Base-by-base conservation (phyloP, 2,113 vertebrate genomes). In the Oncorhynchus kisutch region DNA sequence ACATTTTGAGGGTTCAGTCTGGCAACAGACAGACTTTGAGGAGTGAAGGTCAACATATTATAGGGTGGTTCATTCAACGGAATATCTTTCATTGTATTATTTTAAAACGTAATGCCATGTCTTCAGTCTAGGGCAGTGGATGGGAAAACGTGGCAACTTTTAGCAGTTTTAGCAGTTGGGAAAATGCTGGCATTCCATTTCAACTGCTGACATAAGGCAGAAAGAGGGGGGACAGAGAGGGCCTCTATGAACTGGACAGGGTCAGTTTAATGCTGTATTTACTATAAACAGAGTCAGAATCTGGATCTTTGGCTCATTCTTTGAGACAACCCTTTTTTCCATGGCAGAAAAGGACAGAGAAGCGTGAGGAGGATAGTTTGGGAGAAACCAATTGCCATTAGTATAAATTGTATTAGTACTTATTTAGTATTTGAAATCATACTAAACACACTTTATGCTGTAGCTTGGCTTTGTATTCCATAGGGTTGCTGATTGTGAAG, bases 401-500 rank as follows among this genome's bases (percentile, higher is more conserved):
- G 25, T 68, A 11, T 34, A 34, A 68, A 68, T 68, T 13, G 31
- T 34, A 68, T 18, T 18, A 8, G 27, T 39, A 29, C 29, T 12
- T 12, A 18, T n/a, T 3, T 6, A 2, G n/a, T 68, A 16, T 67
- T 18, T 34, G 20, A 13, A 68, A 72, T 71, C 67, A 24, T 24
- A 27, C 27, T 29, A 7, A 29, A 29, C 29, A 14, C 12, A 67
- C 24, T 67, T 29, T n/a, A 65, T 48, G 22, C 62, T 39, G n/a
- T 64, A n/a, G 39, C 65, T 70, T 49, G 12, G 49, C 71, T 84
- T 82, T 89, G 70, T 80, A 71, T 79, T 88, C 87, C 85, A 88
- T 70, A 73, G 79, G 81, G 87, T 81, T 51, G 24, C 86, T 90
- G 84, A 89, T 88, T 92, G 88, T 91, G 88, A 90, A 87, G 85